Percentiles rank a stretch among this genome's conserved stretches.
Conservation (phyloP, 2,113 vertebrate species). For the Orycteropus afer region DNA sequence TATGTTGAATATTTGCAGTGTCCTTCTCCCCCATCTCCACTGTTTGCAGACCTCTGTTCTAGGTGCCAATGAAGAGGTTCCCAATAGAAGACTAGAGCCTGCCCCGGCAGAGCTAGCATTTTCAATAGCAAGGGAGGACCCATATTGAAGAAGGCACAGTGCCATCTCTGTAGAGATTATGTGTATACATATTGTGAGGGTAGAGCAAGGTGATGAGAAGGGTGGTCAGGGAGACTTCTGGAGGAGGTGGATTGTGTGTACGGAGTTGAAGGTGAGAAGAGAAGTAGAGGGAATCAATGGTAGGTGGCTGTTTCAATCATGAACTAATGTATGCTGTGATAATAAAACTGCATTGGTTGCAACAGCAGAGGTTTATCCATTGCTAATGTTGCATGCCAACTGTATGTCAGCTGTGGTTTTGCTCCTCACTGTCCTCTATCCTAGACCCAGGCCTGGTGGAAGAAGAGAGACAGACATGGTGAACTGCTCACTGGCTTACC, state of each 20-base stretch:
- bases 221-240: neutral
- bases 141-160: neutral
- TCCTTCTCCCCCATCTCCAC: neutral
- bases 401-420: neutral
- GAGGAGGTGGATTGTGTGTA: neutral
- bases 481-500: neutral
- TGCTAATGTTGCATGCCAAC: neutral
- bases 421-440: neutral
- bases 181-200: neutral
- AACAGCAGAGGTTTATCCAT: neutral
- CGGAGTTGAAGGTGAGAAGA: neutral
- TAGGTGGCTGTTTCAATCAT: neutral
- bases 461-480: neutral
- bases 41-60: conserved; percentile 6
- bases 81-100: neutral
- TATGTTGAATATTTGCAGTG: neutral
- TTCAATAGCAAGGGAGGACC: neutral
- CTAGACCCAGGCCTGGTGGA: neutral
- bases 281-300: neutral
- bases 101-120: neutral
- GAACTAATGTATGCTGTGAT: neutral
- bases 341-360: neutral
- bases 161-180: neutral
- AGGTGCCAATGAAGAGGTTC: neutral
- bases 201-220: neutral